Percentiles rank a stretch among this genome's conserved stretches.
These are phyloP conservation scores for Oostethus manadensis DNA, from an alignment of 2,113 vertebrate species.

Conservation along the genomic window DNA sequence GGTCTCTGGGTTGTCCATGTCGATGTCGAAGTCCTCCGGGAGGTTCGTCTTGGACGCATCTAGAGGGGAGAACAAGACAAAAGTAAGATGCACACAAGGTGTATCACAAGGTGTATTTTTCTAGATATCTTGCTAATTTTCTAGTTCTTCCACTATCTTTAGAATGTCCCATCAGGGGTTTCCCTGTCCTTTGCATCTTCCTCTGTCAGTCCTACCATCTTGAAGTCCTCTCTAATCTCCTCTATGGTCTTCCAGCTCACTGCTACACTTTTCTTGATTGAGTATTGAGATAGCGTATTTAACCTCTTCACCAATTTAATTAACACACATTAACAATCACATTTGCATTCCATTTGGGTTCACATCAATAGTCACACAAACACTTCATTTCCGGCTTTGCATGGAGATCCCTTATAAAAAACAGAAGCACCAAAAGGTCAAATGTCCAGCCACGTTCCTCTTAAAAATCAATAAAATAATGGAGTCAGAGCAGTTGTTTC, in stretches of 20 bases:
- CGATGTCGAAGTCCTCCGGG: constrained; percentile 96
- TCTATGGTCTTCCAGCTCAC: too few species aligned
- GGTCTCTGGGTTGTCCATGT: constrained; percentile 94
- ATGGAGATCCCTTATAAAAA: neutral
- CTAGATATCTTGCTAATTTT: too few species aligned
- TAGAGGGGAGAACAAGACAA: constrained; percentile 54
- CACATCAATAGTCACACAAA: neutral
- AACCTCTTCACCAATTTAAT: neutral
- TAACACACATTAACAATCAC: neutral
- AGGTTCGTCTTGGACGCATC: constrained; percentile 87
- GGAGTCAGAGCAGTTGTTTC: constrained; percentile 11
- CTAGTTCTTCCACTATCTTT: too few species aligned
- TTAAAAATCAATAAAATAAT: neutral
- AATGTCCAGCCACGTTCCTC: neutral
- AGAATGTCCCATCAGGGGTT: too few species aligned
- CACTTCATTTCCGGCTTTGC: neutral
- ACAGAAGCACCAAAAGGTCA: neutral
- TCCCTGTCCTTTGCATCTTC: too few species aligned
- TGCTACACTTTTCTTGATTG: too few species aligned
- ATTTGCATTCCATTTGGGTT: neutral
- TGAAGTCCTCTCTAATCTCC: too few species aligned
- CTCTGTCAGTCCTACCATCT: too few species aligned
- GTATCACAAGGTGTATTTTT: too few species aligned
- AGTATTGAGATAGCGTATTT: too few species aligned
- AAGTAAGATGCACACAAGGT: neutral